phyloP scores from a whole-genome alignment of 2,888 invertebrate species.

The Pemphredon lugubris region DNA sequence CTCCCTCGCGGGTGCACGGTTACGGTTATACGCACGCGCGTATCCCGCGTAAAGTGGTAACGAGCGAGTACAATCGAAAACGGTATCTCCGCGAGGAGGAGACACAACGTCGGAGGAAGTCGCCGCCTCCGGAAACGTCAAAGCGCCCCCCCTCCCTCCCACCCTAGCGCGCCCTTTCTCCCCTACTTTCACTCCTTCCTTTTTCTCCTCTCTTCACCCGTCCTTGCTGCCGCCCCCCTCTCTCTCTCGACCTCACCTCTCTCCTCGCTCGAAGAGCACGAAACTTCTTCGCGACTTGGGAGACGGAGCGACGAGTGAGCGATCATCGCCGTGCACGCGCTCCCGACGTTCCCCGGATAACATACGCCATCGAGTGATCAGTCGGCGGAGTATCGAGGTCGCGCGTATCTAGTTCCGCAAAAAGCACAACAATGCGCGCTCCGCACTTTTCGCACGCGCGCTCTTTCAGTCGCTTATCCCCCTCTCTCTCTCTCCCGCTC shows the following conservation, averaged over 20 bases:
- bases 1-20: slow-evolving; percentile 20
- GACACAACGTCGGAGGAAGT: slow-evolving; percentile 55
- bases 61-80: too few species aligned
- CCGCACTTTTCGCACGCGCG: slow-evolving; percentile 52
- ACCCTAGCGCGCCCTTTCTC: slow-evolving; percentile 14
- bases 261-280: too few species aligned
- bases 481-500: slow-evolving; percentile 21
- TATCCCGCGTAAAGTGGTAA: too few species aligned
- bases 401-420: slow-evolving; percentile 21
- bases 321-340: too few species aligned
- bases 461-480: slow-evolving; percentile 18
- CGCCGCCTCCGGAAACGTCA: slow-evolving; percentile 60
- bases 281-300: too few species aligned
- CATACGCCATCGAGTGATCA: background rate
- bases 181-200: background rate
- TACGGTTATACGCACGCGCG: too few species aligned
- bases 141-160: slow-evolving; percentile 48
- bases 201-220: background rate
- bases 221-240: too few species aligned
- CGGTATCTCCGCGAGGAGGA: too few species aligned
- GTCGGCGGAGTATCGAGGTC: too few species aligned
- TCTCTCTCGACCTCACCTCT: too few species aligned
- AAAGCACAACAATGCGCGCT: slow-evolving; percentile 34
- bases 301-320: too few species aligned
- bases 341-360: too few species aligned